Percentiles rank a stretch among this genome's conserved stretches.
Conservation (phyloP, 2,888 invertebrate species). For the Drosophila sordidula region DNA sequence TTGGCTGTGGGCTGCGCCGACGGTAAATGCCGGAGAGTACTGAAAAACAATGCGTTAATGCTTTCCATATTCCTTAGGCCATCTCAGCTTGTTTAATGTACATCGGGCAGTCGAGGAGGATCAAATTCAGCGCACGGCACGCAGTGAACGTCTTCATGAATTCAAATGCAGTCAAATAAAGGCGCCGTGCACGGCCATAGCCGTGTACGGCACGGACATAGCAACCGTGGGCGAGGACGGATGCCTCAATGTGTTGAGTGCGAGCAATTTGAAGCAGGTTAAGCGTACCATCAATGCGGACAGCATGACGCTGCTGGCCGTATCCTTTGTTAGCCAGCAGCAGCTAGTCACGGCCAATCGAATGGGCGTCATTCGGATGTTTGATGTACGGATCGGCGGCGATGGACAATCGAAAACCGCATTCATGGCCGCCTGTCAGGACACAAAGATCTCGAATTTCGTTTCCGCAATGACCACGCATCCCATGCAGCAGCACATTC, state of each 20-base stretch:
- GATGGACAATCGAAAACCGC: slow-evolving; percentile 87
- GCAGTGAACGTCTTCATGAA: slow-evolving; percentile 89
- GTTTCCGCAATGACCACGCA: slow-evolving; percentile 92
- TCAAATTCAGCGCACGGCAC: slow-evolving; percentile 87
- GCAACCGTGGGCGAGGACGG: slow-evolving; percentile 95
- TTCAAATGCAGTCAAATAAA: slow-evolving; percentile 85
- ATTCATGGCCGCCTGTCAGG: slow-evolving; percentile 91
- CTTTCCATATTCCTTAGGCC: slow-evolving; percentile 86
- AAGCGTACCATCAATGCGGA: slow-evolving; percentile 88
- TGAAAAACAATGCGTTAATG: not conserved
- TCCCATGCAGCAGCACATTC: slow-evolving; percentile 94
- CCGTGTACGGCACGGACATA: slow-evolving; percentile 91
- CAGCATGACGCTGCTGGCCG: slow-evolving; percentile 92
- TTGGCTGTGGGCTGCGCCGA: slow-evolving; percentile 89
- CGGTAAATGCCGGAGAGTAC: slow-evolving; percentile 84
- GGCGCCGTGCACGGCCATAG: slow-evolving; percentile 91
- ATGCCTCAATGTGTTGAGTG: slow-evolving; percentile 86
- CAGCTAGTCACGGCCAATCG: slow-evolving; percentile 92
- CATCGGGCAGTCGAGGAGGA: slow-evolving; percentile 87
- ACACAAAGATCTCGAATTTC: slow-evolving; percentile 86
- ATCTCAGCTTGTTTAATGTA: slow-evolving; percentile 89
- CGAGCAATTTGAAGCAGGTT: slow-evolving; percentile 85
- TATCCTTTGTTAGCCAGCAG: slow-evolving; percentile 90
- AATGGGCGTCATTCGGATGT: slow-evolving; percentile 95
- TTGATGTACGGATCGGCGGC: slow-evolving; percentile 91